Base-by-base conservation (phyloP, 2,888 invertebrate species). In the Synanthedon tipuliformis region DNA sequence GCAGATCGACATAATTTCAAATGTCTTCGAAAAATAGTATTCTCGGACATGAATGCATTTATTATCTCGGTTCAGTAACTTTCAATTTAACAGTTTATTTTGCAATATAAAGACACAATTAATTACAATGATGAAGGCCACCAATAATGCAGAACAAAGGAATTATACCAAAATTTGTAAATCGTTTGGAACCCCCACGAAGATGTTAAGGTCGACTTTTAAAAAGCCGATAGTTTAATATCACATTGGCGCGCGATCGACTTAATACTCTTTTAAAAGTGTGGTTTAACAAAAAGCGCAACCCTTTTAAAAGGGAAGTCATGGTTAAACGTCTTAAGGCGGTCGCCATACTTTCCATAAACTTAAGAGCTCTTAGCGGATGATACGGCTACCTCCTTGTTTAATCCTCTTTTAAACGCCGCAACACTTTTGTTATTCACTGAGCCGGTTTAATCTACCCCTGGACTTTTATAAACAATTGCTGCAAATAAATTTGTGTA, bases 281-380 rank as follows among this genome's bases (percentile, higher is more conserved):
- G 75, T 81, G 79, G 78, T 82, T 73, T 75, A 69, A 85, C 77
- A 86, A 83, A 84, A 86, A 85, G 77, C 72, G 77, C 84, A 86
- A 85, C 82, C 84, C 84, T 84, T 86, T 84, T 69, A 70, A 78
- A n/a, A 78, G 73, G 75, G 75, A 76, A 82, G 80, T 84, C 82
- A 81, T 77, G 77, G 76, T 71, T 77, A 81, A 81, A 74, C 75
- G 73, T 73, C 77, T 82, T 79, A 82, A 72, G 68, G 50, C 51
- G 27, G 69, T 73, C 73, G 76, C 74, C 75, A 78, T 78, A 79
- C 78, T 82, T 81, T 81, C 83, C 76, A 81, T 83, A 81, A 82
- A 81, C 77, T 81, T 80, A 80, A 84, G 81, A 76, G 78, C 85
- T 82, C 78, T 81, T 77, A 81, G 73, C 67, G 68, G 74, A 81